Evolutionary conservation across 2,797 vertebrate species (phyloP).

Genomic region (Eurystomus glaucurus): DNA sequence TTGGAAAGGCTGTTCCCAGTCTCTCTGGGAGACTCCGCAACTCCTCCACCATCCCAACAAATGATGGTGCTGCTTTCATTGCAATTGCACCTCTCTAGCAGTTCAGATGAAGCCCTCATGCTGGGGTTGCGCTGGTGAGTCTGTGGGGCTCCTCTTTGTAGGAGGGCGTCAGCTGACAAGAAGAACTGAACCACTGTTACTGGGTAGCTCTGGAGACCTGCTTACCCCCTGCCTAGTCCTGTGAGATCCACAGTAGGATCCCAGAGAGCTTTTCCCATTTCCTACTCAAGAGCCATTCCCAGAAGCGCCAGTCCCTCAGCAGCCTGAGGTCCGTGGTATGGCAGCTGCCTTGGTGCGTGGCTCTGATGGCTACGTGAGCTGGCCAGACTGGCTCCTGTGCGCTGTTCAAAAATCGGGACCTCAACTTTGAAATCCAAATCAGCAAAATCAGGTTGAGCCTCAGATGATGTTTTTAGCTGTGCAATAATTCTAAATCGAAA

Average conservation of each 20-base stretch:
- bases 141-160: neutral
- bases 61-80: accelerated
- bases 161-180: neutral
- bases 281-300: neutral
- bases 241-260: neutral
- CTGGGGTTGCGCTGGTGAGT: neutral
- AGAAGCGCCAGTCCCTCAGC: neutral
- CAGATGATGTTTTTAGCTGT: neutral
- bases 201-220: neutral
- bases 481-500: neutral
- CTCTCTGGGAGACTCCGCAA: neutral
- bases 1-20: neutral
- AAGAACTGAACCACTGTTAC: neutral
- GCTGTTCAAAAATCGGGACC: neutral
- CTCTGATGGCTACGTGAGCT: neutral
- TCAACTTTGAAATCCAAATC: neutral
- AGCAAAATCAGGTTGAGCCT: neutral
- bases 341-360: neutral
- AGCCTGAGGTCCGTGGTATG: neutral
- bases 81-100: neutral
- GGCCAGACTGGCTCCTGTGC: neutral
- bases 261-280: neutral
- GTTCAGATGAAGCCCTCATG: neutral
- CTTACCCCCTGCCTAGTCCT: neutral
- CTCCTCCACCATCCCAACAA: neutral